Base-by-base conservation (phyloP, 1,140 invertebrate species). In the Copidosoma floridanum region DNA sequence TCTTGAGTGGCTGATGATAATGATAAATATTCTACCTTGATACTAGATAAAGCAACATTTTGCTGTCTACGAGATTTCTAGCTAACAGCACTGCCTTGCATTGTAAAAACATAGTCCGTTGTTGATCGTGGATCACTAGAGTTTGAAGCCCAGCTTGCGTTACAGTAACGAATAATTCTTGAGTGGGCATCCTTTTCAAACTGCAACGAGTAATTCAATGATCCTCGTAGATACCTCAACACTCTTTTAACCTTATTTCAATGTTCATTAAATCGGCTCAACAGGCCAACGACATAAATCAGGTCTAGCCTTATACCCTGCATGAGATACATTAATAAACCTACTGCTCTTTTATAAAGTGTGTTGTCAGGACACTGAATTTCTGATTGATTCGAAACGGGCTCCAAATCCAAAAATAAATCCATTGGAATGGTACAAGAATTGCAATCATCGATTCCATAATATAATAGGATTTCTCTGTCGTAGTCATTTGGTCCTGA, bases 1-100 rank as follows among this genome's bases (percentile, higher is more conserved):
- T 44, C 41, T 21, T 21, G 16, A 21, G 41, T 14, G 16, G 41
- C 41, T 2, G 23, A n/a, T 8, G 0, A 32, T 32, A 32, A 12
- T 12, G 29, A n/a, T n/a, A 8, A 32, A 57, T 74, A 75, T 58
- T 79, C 76, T 7, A 74, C 67, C 65, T 81, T 73, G 12, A 67
- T 73, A 2, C 72, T 74, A 1, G 59, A 63, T 1, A 64, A 16
- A 12, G 62, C 18, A 0, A 68, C 58, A 27, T 35, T 69, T 0
- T 38, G 37, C 66, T 80, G 76, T 43, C 61, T 65, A 23, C 69
- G 66, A 18, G 57, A 65, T 16, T 44, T 48, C 75, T 72, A 79
- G 4, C 59, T 52, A 14, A 75, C 53, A 10, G 66, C 47, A 8
- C 44, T 65, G n/a, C 47, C 61, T 0, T 37, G 37, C 18, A 57